phyloP scores from a whole-genome alignment of 1,140 invertebrate genomes.

The Papilio glaucus region DNA sequence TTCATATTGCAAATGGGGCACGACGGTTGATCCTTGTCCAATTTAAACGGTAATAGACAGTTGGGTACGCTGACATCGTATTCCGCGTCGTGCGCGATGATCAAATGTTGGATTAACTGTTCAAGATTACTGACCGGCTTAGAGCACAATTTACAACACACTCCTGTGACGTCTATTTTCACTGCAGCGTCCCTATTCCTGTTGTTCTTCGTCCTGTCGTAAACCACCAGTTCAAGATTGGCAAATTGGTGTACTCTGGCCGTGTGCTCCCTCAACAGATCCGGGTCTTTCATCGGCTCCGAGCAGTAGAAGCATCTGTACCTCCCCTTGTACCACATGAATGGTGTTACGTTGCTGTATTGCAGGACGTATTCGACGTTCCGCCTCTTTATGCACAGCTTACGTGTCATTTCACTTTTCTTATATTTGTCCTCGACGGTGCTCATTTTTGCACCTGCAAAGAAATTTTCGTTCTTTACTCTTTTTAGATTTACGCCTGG shows the following conservation, averaged over 20 bases:
- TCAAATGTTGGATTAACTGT: slow-evolving; percentile 71
- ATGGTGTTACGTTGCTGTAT: slow-evolving; percentile 74
- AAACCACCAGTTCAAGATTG: slow-evolving; percentile 66
- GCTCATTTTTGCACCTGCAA: slow-evolving; percentile 74
- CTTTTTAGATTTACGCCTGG: slow-evolving; percentile 25
- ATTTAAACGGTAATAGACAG: slow-evolving; percentile 71
- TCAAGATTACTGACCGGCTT: slow-evolving; percentile 58
- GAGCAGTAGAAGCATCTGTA: slow-evolving; percentile 74
- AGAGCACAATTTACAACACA: slow-evolving; percentile 66
- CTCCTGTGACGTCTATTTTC: slow-evolving; percentile 72
- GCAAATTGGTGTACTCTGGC: slow-evolving; percentile 59
- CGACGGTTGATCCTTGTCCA: slow-evolving; percentile 65
- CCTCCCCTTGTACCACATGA: slow-evolving; percentile 72
- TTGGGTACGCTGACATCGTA: slow-evolving; percentile 73
- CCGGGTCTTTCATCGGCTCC: slow-evolving; percentile 70
- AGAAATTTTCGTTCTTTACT: slow-evolving; percentile 59
- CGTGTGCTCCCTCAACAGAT: slow-evolving; percentile 61
- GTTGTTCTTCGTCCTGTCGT: slow-evolving; percentile 70
- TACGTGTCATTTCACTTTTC: slow-evolving; percentile 68
- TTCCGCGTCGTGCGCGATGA: slow-evolving; percentile 76
- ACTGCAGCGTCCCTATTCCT: slow-evolving; percentile 74
- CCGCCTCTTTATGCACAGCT: slow-evolving; percentile 63
- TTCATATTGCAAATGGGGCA: slow-evolving; percentile 72
- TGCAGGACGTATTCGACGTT: slow-evolving; percentile 75
- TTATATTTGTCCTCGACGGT: slow-evolving; percentile 71